phyloP scores from a whole-genome alignment of 23 tunicate genomes.

The Trididemnum nubilum region DNA sequence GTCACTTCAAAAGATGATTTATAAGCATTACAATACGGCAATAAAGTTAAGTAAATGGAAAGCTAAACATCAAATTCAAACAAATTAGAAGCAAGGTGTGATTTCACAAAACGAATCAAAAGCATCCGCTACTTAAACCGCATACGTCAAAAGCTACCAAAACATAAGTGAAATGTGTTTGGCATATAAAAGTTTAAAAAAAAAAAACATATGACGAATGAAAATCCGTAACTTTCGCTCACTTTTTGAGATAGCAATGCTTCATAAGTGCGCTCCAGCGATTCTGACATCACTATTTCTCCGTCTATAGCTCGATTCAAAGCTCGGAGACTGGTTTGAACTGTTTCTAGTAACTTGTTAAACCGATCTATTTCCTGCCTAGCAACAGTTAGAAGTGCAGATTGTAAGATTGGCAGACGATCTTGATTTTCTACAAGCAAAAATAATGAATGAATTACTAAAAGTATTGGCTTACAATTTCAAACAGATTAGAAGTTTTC shows the following conservation, averaged over 20 bases:
- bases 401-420: constrained; percentile 68
- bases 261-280: constrained; percentile 58
- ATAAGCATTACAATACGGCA: no score
- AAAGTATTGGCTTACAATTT: background rate
- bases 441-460: background rate
- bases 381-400: constrained; percentile 76
- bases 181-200: no score
- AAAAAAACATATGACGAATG: no score
- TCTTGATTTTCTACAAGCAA: constrained; percentile 22
- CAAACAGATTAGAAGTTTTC: background rate
- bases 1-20: no score
- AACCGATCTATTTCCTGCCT: constrained; percentile 91
- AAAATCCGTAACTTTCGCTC: no score
- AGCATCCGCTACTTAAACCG: no score
- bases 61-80: no score
- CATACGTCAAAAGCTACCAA: no score
- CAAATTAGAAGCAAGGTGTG: no score
- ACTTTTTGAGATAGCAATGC: constrained; percentile 79
- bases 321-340: constrained; percentile 41
- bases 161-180: no score
- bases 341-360: constrained; percentile 52
- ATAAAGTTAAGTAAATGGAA: no score
- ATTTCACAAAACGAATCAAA: no score
- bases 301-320: constrained; percentile 70
- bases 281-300: constrained; percentile 88